Evolutionary conservation across 2,888 invertebrate species (phyloP), one percentile per base, ranked within the genome.

Genomic region (Pristionchus entomophagus): DNA sequence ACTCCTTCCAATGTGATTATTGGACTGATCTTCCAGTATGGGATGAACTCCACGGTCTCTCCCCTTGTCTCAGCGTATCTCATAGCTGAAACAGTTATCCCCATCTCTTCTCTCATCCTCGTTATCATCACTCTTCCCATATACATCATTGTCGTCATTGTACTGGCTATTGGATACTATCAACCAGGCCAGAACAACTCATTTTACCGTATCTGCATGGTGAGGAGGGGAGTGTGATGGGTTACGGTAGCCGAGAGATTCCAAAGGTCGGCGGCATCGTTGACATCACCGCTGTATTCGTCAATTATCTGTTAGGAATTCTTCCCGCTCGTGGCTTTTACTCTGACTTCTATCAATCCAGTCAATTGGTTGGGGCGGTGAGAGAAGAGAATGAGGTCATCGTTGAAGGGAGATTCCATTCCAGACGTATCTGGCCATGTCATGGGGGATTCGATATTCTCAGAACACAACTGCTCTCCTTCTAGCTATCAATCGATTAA

Each of bases 361-460:
- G 73, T 26, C 22, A 10, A n/a, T 12, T 73, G 0, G 26, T 73
- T 19, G 73, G 73, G 32, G 41, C 38, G 45, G 73, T 73, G 41
- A 73, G 73, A 41, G 41, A 45, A 10, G 45, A 14, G 14, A 45
- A 45, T 26, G 73, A 45, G 3, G 26, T 45, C n/a, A 73, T 73
- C 73, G 22, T 69, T 0, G 59, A 59, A 10, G 29, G 59, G n/a
- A 45, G 14, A 10, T 10, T 45, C 45, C 14, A 3, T 73, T 73
- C 19, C 73, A 73, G 73, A 73, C 73, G n/a, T 73, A 73, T 73
- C 73, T 73, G 2, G 73, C 73, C 1, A n/a, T 73, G 73, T 73
- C 73, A 1, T 73, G 73, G 73, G 73, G 73, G 1, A 73, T 73
- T 10, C 22, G 73, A 73, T 73, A 73, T 41, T 26, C 73, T 26